phyloP scores from a whole-genome alignment of 37 sponge, comb jelly and placozoan species.

The Halichondria panicea region DNA sequence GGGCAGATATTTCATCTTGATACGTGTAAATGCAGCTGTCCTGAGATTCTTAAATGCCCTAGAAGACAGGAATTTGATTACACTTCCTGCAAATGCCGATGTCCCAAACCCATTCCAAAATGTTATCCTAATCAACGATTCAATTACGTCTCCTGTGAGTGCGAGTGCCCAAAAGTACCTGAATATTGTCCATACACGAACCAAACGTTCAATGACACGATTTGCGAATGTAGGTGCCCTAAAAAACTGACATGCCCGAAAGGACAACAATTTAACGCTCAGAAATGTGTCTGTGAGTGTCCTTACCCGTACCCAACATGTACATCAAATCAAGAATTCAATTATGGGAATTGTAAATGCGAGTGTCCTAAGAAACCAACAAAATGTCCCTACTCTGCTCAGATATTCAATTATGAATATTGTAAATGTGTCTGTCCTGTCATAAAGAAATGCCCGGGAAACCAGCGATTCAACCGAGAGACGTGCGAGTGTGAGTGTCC shows the following conservation, averaged over 20 bases:
- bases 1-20: neutral
- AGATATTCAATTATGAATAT: slow-evolving; percentile 4
- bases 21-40: slow-evolving; percentile 25
- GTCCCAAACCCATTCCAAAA: neutral
- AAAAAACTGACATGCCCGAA: neutral
- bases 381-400: neutral
- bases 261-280: slow-evolving; percentile 2
- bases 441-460: neutral
- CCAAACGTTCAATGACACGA: neutral
- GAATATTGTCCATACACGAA: neutral
- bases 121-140: neutral
- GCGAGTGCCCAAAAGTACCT: slow-evolving; percentile 13
- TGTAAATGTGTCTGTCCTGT: slow-evolving; percentile 17
- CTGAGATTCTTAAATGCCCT: neutral
- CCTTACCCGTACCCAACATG: neutral
- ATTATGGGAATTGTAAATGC: slow-evolving; percentile 26
- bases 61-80: slow-evolving; percentile 9
- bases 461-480: slow-evolving; percentile 22
- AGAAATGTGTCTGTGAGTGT: slow-evolving; percentile 28
- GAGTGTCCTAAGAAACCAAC: neutral
- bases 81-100: slow-evolving; percentile 21
- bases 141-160: slow-evolving; percentile 17
- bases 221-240: slow-evolving; percentile 4
- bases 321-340: neutral
- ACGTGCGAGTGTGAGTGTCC: slow-evolving; percentile 27